These are phyloP conservation scores for Pelochelys cantorii DNA, from an alignment of 2,797 vertebrate species.

Conservation along the genomic window DNA sequence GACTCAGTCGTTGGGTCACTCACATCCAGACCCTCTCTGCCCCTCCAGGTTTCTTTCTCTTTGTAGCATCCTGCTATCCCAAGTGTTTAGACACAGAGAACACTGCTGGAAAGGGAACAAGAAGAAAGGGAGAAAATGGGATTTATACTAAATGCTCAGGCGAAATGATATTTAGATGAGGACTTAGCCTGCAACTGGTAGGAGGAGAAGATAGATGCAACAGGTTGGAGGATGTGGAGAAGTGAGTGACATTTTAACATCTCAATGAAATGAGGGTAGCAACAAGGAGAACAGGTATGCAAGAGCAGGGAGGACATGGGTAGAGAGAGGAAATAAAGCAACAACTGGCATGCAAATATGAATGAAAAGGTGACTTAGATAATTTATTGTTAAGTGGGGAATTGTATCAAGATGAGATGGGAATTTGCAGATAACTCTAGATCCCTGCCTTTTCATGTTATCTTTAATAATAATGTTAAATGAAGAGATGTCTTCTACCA, in stretches of 20 bases:
- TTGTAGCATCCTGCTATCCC: not conserved
- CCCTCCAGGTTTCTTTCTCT: not conserved
- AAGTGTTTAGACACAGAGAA: not conserved
- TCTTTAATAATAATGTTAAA: constrained; percentile 14
- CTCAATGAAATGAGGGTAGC: constrained; percentile 56
- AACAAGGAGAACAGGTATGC: not conserved
- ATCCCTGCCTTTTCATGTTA: too few species aligned
- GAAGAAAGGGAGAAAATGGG: not conserved
- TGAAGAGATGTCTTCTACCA: constrained; percentile 34
- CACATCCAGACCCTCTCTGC: not conserved
- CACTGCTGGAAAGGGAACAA: not conserved
- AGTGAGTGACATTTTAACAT: constrained; percentile 49
- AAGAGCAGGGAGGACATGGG: not conserved
- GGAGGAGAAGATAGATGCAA: constrained; percentile 38
- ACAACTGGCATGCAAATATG: constrained; percentile 1
- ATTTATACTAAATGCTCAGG: not conserved
- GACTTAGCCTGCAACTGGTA: constrained; percentile 39
- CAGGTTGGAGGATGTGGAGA: constrained; percentile 28
- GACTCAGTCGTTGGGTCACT: not conserved
- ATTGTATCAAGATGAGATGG: constrained; percentile 9
- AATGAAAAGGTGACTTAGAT: constrained; percentile 26
- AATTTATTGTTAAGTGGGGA: constrained; percentile 20
- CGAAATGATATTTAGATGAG: constrained; percentile 44
- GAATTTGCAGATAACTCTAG: constrained; percentile 39
- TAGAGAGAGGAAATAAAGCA: constrained; percentile 34